Evolutionary conservation across 1,140 invertebrate genomes (phyloP).

Genomic region (Drosophila ohnishii): DNA sequence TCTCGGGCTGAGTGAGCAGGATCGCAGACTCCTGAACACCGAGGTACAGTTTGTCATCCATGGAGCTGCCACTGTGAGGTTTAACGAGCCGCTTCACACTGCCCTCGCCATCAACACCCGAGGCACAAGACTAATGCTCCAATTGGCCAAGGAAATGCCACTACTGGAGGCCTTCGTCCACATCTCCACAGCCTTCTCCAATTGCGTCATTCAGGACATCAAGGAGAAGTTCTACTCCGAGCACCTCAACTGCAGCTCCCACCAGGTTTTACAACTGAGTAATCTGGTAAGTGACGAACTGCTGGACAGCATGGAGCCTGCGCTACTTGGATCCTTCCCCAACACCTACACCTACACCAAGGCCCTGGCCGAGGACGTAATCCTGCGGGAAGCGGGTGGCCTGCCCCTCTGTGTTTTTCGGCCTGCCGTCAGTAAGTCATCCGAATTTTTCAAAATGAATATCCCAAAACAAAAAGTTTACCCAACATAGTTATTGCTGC

Average conservation of each 20-base stretch:
- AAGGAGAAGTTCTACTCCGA: constrained; percentile 90
- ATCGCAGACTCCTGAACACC: constrained; percentile 70
- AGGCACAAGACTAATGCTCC: constrained; percentile 84
- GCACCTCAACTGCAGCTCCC: constrained; percentile 85
- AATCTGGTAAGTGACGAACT: constrained; percentile 84
- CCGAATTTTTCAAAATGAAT: background rate
- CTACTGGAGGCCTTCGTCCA: constrained; percentile 87
- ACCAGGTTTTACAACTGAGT: constrained; percentile 85
- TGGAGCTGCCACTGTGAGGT: constrained; percentile 91
- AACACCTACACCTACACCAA: constrained; percentile 94
- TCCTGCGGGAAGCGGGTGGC: constrained; percentile 85
- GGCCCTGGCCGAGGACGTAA: constrained; percentile 89
- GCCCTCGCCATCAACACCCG: constrained; percentile 85
- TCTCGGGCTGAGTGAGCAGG: constrained; percentile 87
- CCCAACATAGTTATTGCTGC: constrained; percentile 88
- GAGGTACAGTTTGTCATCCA: constrained; percentile 90
- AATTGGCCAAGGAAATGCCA: constrained; percentile 86
- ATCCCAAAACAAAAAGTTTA: background rate
- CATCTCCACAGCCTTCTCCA: constrained; percentile 89
- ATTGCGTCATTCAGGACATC: constrained; percentile 86
- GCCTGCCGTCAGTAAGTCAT: constrained; percentile 87
- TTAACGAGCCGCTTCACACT: constrained; percentile 89
- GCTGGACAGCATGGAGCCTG: constrained; percentile 87
- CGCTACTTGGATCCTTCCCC: constrained; percentile 88
- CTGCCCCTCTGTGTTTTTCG: constrained; percentile 89